Evolutionary conservation across 2,888 invertebrate genomes (phyloP).

Genomic region (Epistrophe grossulariae): DNA sequence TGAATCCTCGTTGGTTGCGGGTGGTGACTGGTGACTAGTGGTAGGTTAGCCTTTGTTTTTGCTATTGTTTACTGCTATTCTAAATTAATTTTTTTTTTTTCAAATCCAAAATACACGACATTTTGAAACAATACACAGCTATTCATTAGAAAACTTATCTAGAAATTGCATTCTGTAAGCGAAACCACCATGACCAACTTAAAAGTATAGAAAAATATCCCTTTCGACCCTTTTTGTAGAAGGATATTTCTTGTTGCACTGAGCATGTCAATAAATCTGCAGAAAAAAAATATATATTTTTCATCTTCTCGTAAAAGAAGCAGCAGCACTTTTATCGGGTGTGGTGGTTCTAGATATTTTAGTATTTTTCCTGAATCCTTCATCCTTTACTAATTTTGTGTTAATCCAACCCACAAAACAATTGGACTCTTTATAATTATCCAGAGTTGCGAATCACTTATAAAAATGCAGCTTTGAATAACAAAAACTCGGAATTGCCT

Average conservation of each 20-base stretch:
- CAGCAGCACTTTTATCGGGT: constrained; percentile 58
- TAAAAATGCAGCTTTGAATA: neutral
- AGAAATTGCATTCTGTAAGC: neutral
- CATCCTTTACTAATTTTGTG: constrained; percentile 40
- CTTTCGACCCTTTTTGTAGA: constrained; percentile 33
- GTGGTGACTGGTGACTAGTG: too few species aligned
- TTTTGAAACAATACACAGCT: too few species aligned
- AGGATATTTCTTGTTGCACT: constrained; percentile 66
- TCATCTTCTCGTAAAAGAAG: constrained; percentile 15
- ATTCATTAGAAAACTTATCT: neutral
- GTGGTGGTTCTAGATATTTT: constrained; percentile 65
- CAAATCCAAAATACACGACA: too few species aligned
- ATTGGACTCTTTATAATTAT: neutral
- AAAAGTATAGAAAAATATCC: constrained; percentile 56
- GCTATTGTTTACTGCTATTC: too few species aligned
- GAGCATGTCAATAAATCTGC: constrained; percentile 70
- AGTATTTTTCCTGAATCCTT: constrained; percentile 35
- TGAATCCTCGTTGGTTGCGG: too few species aligned
- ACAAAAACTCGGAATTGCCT: neutral
- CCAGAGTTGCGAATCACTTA: neutral
- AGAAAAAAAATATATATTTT: constrained; percentile 39
- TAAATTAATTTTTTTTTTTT: too few species aligned
- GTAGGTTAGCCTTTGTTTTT: too few species aligned
- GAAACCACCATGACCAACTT: neutral
- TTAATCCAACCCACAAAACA: constrained; percentile 12